Evolutionary conservation across 2,888 invertebrate genomes (phyloP).

Genomic region (Schizaphis graminum): DNA sequence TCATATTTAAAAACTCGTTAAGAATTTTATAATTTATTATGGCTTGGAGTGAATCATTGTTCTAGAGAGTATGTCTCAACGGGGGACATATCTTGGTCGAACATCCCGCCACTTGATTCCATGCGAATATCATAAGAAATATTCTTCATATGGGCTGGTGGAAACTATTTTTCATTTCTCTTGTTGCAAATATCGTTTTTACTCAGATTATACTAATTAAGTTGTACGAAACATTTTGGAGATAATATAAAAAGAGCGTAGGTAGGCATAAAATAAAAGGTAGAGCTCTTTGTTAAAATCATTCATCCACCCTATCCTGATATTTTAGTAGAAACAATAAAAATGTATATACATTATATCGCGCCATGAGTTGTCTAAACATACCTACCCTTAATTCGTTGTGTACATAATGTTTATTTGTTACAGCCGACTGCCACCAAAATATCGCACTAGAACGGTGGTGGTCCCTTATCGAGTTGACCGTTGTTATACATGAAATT

Average conservation of each 20-base stretch:
- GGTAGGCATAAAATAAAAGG: neutral
- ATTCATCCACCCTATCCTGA: neutral
- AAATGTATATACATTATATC: conserved; percentile 7
- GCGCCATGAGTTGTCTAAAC: neutral
- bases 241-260: neutral
- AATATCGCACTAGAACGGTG: neutral
- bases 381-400: neutral
- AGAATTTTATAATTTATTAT: conserved; percentile 32
- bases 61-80: conserved; percentile 2
- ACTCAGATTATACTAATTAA: conserved; percentile 3
- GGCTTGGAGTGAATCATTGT: neutral
- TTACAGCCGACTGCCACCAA: neutral
- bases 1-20: neutral
- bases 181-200: neutral
- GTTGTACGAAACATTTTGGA: neutral
- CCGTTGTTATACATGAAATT: neutral
- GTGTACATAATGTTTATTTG: neutral
- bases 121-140: neutral
- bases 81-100: neutral
- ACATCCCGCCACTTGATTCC: neutral
- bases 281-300: neutral
- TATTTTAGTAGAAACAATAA: conserved; percentile 31
- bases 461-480: neutral
- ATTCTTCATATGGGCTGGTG: neutral
- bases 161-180: conserved; percentile 10